These are phyloP conservation scores for Megalops cyprinoides DNA, from an alignment of 2,797 vertebrate genomes.

Conservation along the genomic window DNA sequence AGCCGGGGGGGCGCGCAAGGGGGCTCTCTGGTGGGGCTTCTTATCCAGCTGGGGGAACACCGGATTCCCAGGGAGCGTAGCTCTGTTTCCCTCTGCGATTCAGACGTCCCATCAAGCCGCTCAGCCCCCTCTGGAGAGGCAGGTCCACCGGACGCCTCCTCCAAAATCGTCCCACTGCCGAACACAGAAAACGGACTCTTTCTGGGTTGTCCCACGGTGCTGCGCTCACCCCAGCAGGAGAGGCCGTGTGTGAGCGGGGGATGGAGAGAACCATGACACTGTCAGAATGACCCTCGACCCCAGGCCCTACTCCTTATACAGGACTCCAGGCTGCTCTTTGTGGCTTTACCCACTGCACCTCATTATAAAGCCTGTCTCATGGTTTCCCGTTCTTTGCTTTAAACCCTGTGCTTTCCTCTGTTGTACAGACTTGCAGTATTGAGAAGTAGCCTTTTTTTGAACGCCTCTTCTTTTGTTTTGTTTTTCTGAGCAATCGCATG, in stretches of 20 bases:
- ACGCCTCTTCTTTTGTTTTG: neutral
- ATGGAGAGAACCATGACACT: neutral
- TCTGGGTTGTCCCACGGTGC: too few relatives aligned
- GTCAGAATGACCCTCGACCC: neutral
- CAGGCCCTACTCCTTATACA: neutral
- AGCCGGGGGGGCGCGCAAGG: neutral
- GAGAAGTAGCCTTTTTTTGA: neutral
- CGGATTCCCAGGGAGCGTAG: neutral
- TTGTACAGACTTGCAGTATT: neutral
- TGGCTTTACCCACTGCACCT: neutral
- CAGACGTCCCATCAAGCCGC: neutral
- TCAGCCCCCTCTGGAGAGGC: neutral
- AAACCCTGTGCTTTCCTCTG: too few relatives aligned
- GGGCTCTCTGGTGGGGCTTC: neutral
- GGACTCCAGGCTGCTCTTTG: neutral
- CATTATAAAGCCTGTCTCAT: neutral
- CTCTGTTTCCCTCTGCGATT: conserved; percentile 6
- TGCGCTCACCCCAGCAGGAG: too few relatives aligned
- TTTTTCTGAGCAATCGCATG: conserved; percentile 13
- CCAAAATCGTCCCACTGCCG: neutral
- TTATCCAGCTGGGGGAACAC: neutral
- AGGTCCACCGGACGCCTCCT: neutral
- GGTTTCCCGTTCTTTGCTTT: neutral
- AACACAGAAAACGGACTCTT: too few relatives aligned
- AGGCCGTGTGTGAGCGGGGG: too few relatives aligned